Evolutionary conservation across 2,797 vertebrate genomes (phyloP).

Genomic region (Spea hammondii): DNA sequence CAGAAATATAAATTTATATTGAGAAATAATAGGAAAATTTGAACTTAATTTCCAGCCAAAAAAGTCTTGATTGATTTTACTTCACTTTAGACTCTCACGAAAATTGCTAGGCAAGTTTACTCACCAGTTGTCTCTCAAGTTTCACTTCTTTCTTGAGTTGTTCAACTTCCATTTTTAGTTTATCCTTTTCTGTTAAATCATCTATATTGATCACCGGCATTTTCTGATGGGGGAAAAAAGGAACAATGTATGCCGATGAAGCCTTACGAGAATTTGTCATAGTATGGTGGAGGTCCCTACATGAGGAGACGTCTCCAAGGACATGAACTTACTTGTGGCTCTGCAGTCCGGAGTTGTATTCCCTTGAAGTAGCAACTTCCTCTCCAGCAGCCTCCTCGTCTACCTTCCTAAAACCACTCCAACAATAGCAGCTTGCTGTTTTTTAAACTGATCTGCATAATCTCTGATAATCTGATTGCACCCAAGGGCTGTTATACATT

Average conservation of each 20-base stretch:
- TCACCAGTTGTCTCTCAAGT: slow-evolving; percentile 87
- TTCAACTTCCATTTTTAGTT: slow-evolving; percentile 85
- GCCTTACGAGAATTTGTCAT: slow-evolving; percentile 47
- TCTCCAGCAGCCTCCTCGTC: slow-evolving; percentile 29
- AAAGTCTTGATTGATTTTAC: neutral
- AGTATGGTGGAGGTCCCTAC: slow-evolving; percentile 30
- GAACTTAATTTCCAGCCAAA: no score
- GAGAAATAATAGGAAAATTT: neutral
- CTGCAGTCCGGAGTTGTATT: slow-evolving; percentile 27
- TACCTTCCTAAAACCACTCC: slow-evolving; percentile 57
- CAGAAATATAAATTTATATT: neutral
- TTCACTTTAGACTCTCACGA: neutral
- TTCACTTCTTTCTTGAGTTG: slow-evolving; percentile 88
- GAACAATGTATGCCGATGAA: slow-evolving; percentile 46
- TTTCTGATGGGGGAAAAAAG: slow-evolving; percentile 60
- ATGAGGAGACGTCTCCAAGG: slow-evolving; percentile 4
- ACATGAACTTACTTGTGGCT: slow-evolving; percentile 48
- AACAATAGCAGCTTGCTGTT: slow-evolving; percentile 60
- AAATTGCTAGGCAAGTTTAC: slow-evolving; percentile 37
- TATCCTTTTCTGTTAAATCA: slow-evolving; percentile 89
- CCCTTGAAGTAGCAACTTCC: slow-evolving; percentile 42
- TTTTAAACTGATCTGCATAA: slow-evolving; percentile 79
- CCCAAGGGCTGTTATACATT: slow-evolving; percentile 44
- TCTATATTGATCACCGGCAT: slow-evolving; percentile 93
- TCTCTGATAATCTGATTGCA: slow-evolving; percentile 78